phyloP scores from a whole-genome alignment of 2,113 vertebrate genomes.

The Pseudois nayaur region DNA sequence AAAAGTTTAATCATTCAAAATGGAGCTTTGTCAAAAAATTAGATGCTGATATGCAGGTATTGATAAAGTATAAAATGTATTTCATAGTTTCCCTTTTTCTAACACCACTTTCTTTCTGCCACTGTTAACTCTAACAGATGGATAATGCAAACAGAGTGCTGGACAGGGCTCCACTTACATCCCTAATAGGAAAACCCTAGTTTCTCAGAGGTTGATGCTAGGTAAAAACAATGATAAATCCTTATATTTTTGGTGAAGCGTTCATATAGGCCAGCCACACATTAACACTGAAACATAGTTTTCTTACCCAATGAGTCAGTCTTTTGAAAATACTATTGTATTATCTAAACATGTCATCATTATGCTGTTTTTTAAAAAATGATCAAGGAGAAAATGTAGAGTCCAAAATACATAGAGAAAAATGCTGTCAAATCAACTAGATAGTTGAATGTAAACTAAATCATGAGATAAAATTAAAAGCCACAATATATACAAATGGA shows the following conservation, averaged over 20 bases:
- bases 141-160: not conserved
- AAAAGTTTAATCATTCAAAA: not conserved
- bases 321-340: not conserved
- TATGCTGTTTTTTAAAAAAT: not conserved
- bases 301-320: not conserved
- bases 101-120: not conserved
- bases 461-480: not conserved
- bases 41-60: not conserved
- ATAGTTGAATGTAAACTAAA: not conserved
- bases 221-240: not conserved
- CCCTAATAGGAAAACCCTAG: not conserved
- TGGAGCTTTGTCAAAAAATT: not conserved
- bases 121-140: not conserved
- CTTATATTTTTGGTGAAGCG: not conserved
- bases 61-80: not conserved
- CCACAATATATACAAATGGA: not conserved
- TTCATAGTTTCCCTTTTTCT: not conserved
- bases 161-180: not conserved
- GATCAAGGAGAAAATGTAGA: not conserved
- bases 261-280: not conserved
- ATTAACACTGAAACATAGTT: not conserved
- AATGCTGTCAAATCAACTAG: not conserved
- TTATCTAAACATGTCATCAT: not conserved
- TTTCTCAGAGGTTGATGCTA: not conserved
- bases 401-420: not conserved